A percentile compares a stretch with the other conserved stretches of the same genome.
phyloP scores from a whole-genome alignment of 2,113 vertebrate genomes.

The Triplophysa tibetana region DNA sequence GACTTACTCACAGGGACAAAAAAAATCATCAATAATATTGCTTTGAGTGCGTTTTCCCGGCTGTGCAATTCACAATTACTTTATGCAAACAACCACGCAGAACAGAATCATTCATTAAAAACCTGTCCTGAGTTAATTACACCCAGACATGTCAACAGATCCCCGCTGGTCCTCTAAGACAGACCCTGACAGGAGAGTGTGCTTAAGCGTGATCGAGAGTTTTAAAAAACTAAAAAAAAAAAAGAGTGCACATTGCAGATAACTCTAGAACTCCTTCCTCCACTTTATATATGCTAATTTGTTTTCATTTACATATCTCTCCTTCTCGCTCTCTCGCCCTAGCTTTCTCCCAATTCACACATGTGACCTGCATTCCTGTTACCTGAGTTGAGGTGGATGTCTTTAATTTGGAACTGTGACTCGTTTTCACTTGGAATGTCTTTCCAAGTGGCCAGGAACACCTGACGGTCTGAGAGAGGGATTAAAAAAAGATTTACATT shows the following conservation, averaged over 20 bases:
- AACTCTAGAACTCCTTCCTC: not conserved
- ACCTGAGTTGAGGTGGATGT: conserved; percentile 91
- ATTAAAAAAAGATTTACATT: not conserved
- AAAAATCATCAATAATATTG: not conserved
- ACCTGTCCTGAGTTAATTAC: conserved; percentile 11
- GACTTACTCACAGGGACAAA: no score
- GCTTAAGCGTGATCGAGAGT: not conserved
- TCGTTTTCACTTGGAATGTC: conserved; percentile 97
- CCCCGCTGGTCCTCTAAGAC: not conserved
- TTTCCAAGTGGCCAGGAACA: conserved; percentile 97
- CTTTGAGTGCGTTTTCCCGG: not conserved
- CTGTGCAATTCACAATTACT: conserved; percentile 19
- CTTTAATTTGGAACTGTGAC: conserved; percentile 94
- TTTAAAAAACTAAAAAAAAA: not conserved
- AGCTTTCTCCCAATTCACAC: not conserved
- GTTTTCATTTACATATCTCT: not conserved
- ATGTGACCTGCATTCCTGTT: conserved; percentile 45
- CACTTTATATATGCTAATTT: not conserved
- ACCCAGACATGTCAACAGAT: conserved; percentile 11
- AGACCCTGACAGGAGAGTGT: not conserved
- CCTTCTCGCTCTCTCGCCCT: not conserved
- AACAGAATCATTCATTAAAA: not conserved
- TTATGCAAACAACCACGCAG: conserved; percentile 1
- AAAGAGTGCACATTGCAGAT: conserved; percentile 1
- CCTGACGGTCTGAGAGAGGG: conserved; percentile 86